Evolutionary conservation across 2,113 vertebrate genomes (phyloP).

Genomic region (Lophura nycthemera): DNA sequence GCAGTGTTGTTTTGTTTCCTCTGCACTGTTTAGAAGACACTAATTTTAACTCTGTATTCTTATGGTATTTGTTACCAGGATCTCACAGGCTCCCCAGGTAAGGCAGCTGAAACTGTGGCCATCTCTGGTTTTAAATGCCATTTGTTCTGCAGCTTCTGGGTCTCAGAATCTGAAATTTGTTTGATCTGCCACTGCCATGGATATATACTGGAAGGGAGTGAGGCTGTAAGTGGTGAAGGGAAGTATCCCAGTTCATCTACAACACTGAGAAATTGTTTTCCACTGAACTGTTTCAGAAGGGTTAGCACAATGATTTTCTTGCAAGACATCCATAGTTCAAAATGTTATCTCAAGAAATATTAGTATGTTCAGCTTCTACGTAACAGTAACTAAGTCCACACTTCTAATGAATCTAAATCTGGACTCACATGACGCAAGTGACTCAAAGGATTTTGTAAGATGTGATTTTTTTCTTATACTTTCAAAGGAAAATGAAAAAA

Average conservation of each 20-base stretch:
- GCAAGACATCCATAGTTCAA: background rate
- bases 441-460: background rate
- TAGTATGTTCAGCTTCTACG: background rate
- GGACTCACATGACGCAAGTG: background rate
- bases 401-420: background rate
- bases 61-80: background rate
- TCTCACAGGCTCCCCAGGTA: background rate
- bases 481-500: background rate
- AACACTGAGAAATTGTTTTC: background rate
- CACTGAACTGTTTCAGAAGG: background rate
- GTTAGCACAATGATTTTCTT: background rate
- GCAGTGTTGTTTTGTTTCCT: background rate
- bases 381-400: background rate
- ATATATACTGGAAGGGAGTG: background rate
- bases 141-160: background rate
- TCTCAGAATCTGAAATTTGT: constrained; percentile 1
- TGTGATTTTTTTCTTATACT: background rate
- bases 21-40: background rate
- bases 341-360: background rate
- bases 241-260: background rate
- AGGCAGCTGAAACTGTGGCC: background rate
- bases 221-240: background rate
- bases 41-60: background rate
- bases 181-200: background rate
- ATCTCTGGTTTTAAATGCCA: background rate